Evolutionary conservation across 2,797 vertebrate genomes (phyloP).

Genomic region (Mormyrus hasselquistii): DNA sequence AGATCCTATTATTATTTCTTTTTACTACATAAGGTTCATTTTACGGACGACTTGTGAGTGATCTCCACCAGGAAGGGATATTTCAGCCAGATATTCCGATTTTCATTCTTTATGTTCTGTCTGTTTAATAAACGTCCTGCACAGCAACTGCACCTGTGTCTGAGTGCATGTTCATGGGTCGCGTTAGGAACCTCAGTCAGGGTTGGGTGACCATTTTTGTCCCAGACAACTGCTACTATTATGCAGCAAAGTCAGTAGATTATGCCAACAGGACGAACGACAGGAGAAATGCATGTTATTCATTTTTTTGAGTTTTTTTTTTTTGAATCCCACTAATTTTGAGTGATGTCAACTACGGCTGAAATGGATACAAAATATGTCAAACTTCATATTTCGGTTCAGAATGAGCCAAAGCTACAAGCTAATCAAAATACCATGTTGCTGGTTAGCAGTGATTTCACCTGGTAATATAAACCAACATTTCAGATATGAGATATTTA

Average conservation of each 20-base stretch:
- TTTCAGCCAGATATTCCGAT: not conserved
- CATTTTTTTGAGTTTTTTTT: not conserved
- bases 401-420: not conserved
- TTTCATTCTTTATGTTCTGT: not conserved
- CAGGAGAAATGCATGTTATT: not conserved
- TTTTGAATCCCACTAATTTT: not conserved
- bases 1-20: not conserved
- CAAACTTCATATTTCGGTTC: not conserved
- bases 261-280: not conserved
- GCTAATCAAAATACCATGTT: not conserved
- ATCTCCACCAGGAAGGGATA: not conserved
- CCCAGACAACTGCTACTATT: not conserved
- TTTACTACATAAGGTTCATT: not conserved
- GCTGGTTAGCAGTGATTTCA: not conserved
- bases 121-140: not conserved
- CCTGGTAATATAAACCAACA: not conserved
- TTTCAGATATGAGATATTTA: not conserved
- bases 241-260: not conserved
- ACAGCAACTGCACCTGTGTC: not conserved
- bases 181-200: not conserved
- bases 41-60: not conserved
- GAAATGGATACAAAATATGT: not conserved
- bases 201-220: not conserved
- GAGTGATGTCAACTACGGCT: not conserved
- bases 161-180: not conserved